Evolutionary conservation across 2,888 invertebrate genomes (phyloP).

Genomic region (Ypsolopha scabrella): DNA sequence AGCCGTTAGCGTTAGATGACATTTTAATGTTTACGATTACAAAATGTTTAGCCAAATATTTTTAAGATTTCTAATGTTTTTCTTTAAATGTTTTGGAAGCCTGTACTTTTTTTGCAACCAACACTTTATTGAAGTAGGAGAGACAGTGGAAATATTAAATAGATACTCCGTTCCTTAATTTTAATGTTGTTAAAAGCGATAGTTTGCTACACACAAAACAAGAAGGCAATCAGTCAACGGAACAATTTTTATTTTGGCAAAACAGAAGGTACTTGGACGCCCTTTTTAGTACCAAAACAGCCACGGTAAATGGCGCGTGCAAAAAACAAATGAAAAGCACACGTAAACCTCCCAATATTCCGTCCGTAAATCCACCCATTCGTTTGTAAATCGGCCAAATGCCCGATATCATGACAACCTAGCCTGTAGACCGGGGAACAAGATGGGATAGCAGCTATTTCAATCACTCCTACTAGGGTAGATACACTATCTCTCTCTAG

Average conservation of each 20-base stretch:
- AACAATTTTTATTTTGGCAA: too few relatives aligned
- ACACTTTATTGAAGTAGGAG: too few relatives aligned
- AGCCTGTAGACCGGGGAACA: conserved; percentile 71
- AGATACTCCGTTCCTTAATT: too few relatives aligned
- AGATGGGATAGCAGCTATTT: conserved; percentile 71
- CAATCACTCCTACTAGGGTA: conserved; percentile 24
- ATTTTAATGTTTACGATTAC: conserved; percentile 57
- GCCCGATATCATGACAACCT: conserved; percentile 62
- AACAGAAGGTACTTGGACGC: too few relatives aligned
- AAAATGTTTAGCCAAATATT: neutral
- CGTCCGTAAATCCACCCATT: neutral
- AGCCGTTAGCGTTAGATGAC: conserved; percentile 44
- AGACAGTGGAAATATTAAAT: too few relatives aligned
- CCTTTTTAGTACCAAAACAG: too few relatives aligned
- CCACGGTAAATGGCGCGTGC: neutral
- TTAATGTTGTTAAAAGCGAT: too few relatives aligned
- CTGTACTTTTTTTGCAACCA: too few relatives aligned
- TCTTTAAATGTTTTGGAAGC: neutral
- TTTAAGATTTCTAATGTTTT: neutral
- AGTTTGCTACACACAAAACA: too few relatives aligned
- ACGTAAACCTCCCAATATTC: conserved; percentile 22
- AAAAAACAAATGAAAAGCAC: neutral
- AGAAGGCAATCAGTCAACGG: too few relatives aligned
- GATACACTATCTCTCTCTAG: conserved; percentile 38
- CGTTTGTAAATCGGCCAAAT: conserved; percentile 29